A percentile compares a stretch with the other conserved stretches of the same genome.
Conservation (phyloP, 2,113 vertebrate genomes). For the Abramis brama region DNA sequence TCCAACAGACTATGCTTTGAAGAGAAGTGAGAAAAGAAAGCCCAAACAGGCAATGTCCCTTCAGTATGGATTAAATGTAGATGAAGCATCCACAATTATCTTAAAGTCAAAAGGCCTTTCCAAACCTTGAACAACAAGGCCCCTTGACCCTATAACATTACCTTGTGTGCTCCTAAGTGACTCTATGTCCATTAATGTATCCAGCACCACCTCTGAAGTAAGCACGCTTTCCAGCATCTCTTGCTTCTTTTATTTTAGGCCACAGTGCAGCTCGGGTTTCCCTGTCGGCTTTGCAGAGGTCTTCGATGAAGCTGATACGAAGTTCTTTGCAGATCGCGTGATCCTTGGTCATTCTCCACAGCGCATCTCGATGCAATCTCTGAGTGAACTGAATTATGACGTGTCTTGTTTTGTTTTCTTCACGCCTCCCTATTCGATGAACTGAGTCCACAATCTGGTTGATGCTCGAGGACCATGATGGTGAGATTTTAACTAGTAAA, state of each 20-base stretch:
- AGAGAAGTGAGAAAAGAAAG: too few species aligned
- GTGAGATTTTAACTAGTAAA: background rate
- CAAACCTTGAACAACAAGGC: too few species aligned
- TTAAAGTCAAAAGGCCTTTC: too few species aligned
- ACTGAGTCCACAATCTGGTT: background rate
- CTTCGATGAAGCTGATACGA: background rate
- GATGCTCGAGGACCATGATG: background rate
- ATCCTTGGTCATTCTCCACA: background rate
- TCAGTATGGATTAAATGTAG: too few species aligned
- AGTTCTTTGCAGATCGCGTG: background rate
- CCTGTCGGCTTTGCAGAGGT: background rate
- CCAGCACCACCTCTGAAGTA: background rate
- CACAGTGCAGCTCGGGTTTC: background rate
- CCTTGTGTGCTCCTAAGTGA: too few species aligned
- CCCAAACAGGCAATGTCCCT: too few species aligned
- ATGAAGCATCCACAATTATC: too few species aligned
- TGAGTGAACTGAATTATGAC: background rate
- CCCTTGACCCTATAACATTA: too few species aligned
- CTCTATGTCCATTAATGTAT: too few species aligned
- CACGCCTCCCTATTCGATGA: slow-evolving; percentile 1
- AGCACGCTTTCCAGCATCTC: background rate
- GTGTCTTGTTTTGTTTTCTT: background rate
- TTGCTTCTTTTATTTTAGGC: too few species aligned
- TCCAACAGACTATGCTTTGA: too few species aligned
- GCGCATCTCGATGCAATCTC: too few species aligned